Percentiles rank a stretch among this genome's conserved stretches.
These are phyloP conservation scores for Rostratula benghalensis DNA, from an alignment of 2,113 vertebrate species.

Conservation along the genomic window DNA sequence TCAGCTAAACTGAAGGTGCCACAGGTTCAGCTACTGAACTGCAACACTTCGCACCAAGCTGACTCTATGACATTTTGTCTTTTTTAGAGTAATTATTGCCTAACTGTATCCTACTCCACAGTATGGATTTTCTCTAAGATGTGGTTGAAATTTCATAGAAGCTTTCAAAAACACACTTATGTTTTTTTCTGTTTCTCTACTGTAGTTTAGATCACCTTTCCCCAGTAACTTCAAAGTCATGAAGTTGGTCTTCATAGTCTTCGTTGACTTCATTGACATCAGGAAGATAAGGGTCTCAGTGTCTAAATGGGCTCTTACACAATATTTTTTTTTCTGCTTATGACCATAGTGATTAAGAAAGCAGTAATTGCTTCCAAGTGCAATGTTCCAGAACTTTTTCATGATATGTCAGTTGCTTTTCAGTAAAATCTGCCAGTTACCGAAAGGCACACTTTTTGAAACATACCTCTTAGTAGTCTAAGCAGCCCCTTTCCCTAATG, in stretches of 20 bases:
- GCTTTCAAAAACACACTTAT: background rate
- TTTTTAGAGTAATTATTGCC: background rate
- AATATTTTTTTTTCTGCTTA: background rate
- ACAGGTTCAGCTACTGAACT: background rate
- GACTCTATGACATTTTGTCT: background rate
- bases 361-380: background rate
- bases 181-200: background rate
- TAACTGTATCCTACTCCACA: background rate
- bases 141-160: background rate
- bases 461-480: background rate
- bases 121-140: background rate
- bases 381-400: background rate
- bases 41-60: background rate
- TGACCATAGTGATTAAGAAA: background rate
- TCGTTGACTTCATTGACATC: background rate
- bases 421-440: background rate
- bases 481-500: background rate
- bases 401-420: background rate
- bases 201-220: background rate
- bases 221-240: background rate
- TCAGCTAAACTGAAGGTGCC: background rate
- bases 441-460: background rate
- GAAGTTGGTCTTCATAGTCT: background rate
- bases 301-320: background rate
- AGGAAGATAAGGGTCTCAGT: background rate